Evolutionary conservation across 2,113 vertebrate genomes (phyloP), one percentile per base, ranked within the genome.

Genomic region (Nesospiza acunhae): DNA sequence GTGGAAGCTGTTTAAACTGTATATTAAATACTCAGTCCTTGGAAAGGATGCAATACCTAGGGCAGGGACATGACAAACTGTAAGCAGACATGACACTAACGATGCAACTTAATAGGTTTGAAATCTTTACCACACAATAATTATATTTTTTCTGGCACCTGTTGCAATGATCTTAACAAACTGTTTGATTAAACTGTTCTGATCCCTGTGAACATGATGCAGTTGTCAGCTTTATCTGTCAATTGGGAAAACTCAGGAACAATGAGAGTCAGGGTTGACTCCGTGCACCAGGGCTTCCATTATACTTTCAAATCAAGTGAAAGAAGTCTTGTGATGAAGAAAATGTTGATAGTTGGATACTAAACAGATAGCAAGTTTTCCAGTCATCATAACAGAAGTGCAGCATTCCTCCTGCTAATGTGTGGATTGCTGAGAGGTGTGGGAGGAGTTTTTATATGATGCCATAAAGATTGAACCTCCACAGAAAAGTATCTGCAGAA

Each of bases 151-250:
- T n/a, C 86, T 97, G 63, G 39, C 55, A 86, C 60, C 15, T 84
- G 33, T 89, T 94, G 85, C 79, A 93, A 80, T 63, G 33, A 62
- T 67, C 47, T 86, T 80, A 77, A 87, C 67, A 91, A 91, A 84
- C 47, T 3, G 1, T 8, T 41, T 69, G 30, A 81, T 90, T 86
- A 92, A 92, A 70, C 15, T 74, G 27, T 66, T 79, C 53, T 62
- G 23, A 42, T 90, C 31, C 74, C 49, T 66, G 3, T 66, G 49
- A 77, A 66, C 28, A 30, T 28, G 56, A 79, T 5, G 6, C 33
- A 55, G 15, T 35, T 76, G 28, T 58, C 37, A 52, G 16, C 41
- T 83, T 90, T 77, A 35, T 46, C 70, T 83, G 90, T 88, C 62
- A 76, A 1, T 2, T 69, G 55, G 24, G 60, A 53, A 94, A 84